Evolutionary conservation across 2,113 vertebrate species (phyloP).

Genomic region (Dascyllus trimaculatus): DNA sequence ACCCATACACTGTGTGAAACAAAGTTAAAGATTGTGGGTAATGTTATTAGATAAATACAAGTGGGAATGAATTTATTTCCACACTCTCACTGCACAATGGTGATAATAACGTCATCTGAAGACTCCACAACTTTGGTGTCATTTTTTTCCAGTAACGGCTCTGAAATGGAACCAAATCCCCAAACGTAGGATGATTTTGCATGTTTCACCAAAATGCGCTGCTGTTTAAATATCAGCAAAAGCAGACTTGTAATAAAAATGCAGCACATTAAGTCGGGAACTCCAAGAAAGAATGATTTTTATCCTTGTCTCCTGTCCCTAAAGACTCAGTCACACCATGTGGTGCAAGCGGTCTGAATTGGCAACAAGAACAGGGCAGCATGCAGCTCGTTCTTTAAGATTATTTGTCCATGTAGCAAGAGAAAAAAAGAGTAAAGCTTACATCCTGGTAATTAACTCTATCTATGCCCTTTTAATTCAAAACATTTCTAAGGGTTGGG

Average conservation of each 20-base stretch:
- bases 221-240: slow-evolving; percentile 44
- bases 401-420: slow-evolving; percentile 61
- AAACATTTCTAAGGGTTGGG: slow-evolving; percentile 75
- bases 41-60: slow-evolving; percentile 68
- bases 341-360: slow-evolving; percentile 26
- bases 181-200: slow-evolving; percentile 29
- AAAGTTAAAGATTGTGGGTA: slow-evolving; percentile 72
- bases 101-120: slow-evolving; percentile 36
- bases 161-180: slow-evolving; percentile 28
- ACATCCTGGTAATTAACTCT: slow-evolving; percentile 76
- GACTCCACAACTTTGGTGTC: slow-evolving; percentile 31
- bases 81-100: slow-evolving; percentile 24
- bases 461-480: slow-evolving; percentile 72
- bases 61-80: slow-evolving; percentile 22
- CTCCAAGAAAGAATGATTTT: slow-evolving; percentile 21
- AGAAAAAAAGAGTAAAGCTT: slow-evolving; percentile 63
- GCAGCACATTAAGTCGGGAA: slow-evolving; percentile 20
- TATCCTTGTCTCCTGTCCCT: slow-evolving; percentile 12
- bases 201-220: slow-evolving; percentile 11
- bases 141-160: slow-evolving; percentile 11
- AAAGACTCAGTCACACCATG: slow-evolving; percentile 25
- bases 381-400: slow-evolving; percentile 60
- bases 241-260: slow-evolving; percentile 35
- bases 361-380: slow-evolving; percentile 9
- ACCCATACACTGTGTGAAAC: slow-evolving; percentile 65